Conservation (phyloP, 1,140 invertebrate genomes). For the Drosophila takahashii region DNA sequence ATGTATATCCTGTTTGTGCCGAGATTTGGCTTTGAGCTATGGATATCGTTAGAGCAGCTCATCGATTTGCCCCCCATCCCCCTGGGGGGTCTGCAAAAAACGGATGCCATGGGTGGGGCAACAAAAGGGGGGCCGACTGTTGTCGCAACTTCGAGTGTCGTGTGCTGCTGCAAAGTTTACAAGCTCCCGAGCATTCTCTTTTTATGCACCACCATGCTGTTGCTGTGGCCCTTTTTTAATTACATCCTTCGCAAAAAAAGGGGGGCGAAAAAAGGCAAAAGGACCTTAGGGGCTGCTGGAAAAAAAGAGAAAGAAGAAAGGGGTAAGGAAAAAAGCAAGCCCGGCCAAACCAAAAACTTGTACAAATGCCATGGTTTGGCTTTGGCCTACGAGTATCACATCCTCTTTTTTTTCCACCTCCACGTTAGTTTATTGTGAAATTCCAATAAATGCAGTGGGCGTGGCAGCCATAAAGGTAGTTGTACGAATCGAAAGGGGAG, state of each 20-base stretch:
- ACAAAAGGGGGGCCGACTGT: neutral
- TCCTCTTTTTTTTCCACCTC: constrained; percentile 1
- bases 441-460: constrained; percentile 72
- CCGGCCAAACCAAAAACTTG: constrained; percentile 65
- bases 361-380: constrained; percentile 69
- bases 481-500: neutral
- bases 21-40: constrained; percentile 81
- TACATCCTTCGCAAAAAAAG: constrained; percentile 59
- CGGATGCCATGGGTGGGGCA: neutral
- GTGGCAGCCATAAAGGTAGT: constrained; percentile 40
- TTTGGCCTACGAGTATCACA: constrained; percentile 63
- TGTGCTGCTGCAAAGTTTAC: constrained; percentile 48
- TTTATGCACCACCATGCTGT: constrained; percentile 7
- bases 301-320: neutral
- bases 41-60: constrained; percentile 74
- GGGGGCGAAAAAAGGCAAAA: constrained; percentile 14
- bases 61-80: constrained; percentile 61
- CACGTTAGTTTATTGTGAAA: constrained; percentile 74
- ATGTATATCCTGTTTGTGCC: constrained; percentile 79
- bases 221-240: constrained; percentile 72
- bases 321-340: constrained; percentile 12
- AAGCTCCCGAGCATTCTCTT: constrained; percentile 17
- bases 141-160: constrained; percentile 51
- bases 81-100: neutral
- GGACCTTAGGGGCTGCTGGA: constrained; percentile 30